Evolutionary conservation across 2,113 vertebrate genomes (phyloP), one percentile per base, ranked within the genome.

Genomic region (Artemisiospiza belli): DNA sequence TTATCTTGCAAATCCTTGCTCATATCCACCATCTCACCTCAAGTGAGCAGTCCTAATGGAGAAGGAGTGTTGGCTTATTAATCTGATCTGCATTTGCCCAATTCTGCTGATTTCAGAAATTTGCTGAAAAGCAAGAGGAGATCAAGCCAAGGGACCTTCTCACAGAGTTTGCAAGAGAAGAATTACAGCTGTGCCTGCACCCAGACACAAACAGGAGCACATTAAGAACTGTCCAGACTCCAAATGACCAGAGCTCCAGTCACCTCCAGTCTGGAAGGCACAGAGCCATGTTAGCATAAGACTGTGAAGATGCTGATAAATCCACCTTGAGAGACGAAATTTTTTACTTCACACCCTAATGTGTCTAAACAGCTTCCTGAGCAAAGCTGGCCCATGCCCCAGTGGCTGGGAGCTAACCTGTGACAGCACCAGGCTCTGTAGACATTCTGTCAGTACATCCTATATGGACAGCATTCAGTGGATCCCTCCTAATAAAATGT

Each of bases 71-170:
- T 92, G 41, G 22, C 5, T 84, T 87, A 52, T 72, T 87, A 76
- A 73, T 72, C 82, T 92, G 57, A 37, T 83, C 55, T 72, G 51
- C 57, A 30, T 90, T 89, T 74, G 52, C 66, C 54, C 69, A 72
- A 75, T 75, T 90, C 58, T 84, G 62, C 86, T 90, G 83, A 89
- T 94, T 95, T 89, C 73, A 84, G 57, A 62, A 64, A 82, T 90
- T 93, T 82, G 54, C 52, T 59, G n/a, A 59, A 47, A 35, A 58
- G 75, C 79, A 52, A 80, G 55, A 59, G 23, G 70, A 83, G 68
- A 88, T 52, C 22, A 41, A 81, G 73, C 68, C 82, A 93, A 86
- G 41, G 44, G 22, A 88, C 37, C 55, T 31, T 8, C 19, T 87
- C 28, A 10, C 35, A 37, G 17, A 70, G 23, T 35, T 23, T 91